Percentiles rank a stretch among this genome's conserved stretches.
phyloP scores from a whole-genome alignment of 2,888 invertebrate genomes.

The Chaetogeoica ovagalla region DNA sequence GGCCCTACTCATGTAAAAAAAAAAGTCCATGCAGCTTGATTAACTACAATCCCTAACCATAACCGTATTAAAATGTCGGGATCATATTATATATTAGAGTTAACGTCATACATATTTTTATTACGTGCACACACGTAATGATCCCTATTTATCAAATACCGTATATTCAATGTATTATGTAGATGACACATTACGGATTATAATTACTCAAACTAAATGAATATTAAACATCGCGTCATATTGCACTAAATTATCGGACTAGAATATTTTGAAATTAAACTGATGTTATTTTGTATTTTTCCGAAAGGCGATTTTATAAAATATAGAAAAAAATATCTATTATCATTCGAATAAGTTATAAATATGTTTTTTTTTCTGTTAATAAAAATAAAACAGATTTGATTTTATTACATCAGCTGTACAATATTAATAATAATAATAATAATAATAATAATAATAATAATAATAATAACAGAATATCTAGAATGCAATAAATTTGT shows the following conservation, averaged over 20 bases:
- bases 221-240: no score
- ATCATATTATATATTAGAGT: neutral
- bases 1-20: constrained; percentile 11
- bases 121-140: neutral
- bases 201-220: no score
- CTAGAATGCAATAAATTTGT: neutral
- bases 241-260: no score
- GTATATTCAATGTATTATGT: neutral
- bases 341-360: no score
- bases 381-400: no score
- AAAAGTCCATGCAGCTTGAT: constrained; percentile 1
- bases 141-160: constrained; percentile 2
- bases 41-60: constrained; percentile 16
- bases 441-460: neutral
- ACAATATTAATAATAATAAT: neutral
- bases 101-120: constrained; percentile 1
- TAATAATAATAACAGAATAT: neutral
- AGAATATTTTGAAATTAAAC: no score
- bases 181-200: no score
- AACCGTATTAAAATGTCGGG: neutral
- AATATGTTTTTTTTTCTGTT: no score
- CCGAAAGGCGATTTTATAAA: no score
- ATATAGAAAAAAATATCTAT: no score
- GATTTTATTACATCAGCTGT: no score
- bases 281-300: no score